phyloP scores from a whole-genome alignment of 2,888 invertebrate species.

The Lycocerus yunnanus region DNA sequence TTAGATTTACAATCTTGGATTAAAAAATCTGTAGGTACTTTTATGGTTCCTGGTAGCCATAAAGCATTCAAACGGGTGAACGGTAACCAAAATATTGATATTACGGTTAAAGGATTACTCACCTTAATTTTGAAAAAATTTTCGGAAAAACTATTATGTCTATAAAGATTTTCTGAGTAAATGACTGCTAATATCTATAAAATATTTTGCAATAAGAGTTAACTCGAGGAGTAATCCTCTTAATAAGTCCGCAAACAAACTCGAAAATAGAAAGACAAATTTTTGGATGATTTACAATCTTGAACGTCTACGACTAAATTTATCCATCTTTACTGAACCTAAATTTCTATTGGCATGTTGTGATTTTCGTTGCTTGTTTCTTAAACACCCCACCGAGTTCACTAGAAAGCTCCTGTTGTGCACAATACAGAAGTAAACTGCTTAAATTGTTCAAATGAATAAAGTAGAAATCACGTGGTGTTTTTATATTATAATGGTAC shows the following conservation, averaged over 20 bases:
- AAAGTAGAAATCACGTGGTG: conserved; percentile 6
- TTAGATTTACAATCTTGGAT: too few species aligned
- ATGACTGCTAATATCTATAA: background rate
- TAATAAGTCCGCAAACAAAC: background rate
- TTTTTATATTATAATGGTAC: conserved; percentile 7
- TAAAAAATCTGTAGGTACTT: too few species aligned
- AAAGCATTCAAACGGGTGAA: background rate
- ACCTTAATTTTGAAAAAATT: background rate
- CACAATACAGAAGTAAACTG: conserved; percentile 25
- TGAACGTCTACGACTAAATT: background rate
- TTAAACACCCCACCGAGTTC: conserved; percentile 17
- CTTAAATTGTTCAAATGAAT: conserved; percentile 4
- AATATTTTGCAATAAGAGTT: background rate
- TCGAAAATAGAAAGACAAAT: background rate
- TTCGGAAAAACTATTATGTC: background rate
- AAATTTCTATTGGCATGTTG: conserved; percentile 21
- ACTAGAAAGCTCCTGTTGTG: conserved; percentile 20
- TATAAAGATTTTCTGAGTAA: background rate
- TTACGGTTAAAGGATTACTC: background rate
- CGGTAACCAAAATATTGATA: background rate
- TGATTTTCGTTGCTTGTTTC: conserved; percentile 20
- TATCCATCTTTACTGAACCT: background rate
- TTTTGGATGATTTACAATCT: background rate
- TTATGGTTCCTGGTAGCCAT: background rate
- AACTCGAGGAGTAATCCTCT: background rate